Evolutionary conservation across 2,888 invertebrate species (phyloP), one percentile per base, ranked within the genome.

Genomic region (Hirtodrosophila duncani): DNA sequence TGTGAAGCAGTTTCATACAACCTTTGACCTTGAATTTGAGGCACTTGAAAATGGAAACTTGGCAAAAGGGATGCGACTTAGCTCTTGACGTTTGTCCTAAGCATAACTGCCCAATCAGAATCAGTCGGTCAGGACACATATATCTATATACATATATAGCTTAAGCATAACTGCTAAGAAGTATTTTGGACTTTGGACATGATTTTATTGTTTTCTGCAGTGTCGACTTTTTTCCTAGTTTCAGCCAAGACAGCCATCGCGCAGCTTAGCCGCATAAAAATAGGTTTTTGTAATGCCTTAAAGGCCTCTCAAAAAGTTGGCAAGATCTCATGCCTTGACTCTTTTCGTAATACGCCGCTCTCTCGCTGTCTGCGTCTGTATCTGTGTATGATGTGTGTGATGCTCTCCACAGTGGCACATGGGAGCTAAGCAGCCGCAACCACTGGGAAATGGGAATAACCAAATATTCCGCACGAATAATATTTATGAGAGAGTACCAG

Each of bases 271-370:
- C 37, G 48, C 38, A 33, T 58, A 49, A 49, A 56, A 57, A 58
- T 58, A 58, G 57, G n/a, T n/a, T 43, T 49, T 57, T 58, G 57
- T 57, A 58, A 58, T 44, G 57, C 48, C 52, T 34, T 41, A 48
- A 36, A 41, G 30, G 30, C 21, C 57, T 57, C 57, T 58, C 57
- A 39, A 21, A 34, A 42, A 43, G 24, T 56, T 57, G 49, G 42
- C 57, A 56, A 43, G 42, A 58, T 9, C 24, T 26, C 10, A 26
- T 8, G 9, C 24, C 24, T 10, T 26, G n/a, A 10, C 9, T 26
- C 10, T 24, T 26, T 26, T 10, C 10, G 24, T 26, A 26, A 26
- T 10, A 26, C 24, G 24, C 10, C n/a, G 55, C 39, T 7, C 9
- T 20, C 13, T 7, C 23, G 23, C 42, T 48, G 49, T 56, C 37